Evolutionary conservation across 2,888 invertebrate genomes (phyloP), one percentile per base, ranked within the genome.

Genomic region (Drosophila nigricruria): DNA sequence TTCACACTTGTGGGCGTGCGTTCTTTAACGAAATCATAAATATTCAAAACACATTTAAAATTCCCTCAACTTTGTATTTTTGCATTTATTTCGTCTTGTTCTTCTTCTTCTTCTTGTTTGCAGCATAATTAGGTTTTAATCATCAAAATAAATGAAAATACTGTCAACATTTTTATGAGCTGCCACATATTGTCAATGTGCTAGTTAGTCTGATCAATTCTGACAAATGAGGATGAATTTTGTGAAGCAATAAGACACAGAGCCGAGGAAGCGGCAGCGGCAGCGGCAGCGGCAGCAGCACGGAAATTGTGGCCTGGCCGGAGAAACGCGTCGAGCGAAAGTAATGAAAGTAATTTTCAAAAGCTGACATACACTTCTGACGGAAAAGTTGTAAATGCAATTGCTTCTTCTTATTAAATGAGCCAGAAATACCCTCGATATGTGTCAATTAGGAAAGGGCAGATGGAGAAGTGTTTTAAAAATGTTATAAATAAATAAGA

Each of bases 1-100:
- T 83, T 81, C 65, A 78, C 78, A 78, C 66, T 76, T 73, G 60
- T 62, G 67, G 70, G 59, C 57, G 70, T 70, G 49, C 10, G 34
- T 25, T 45, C 58, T 20, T 57, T 70, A 77, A 79, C 70, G 67
- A 77, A 72, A 74, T 71, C 83, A 90, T 86, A 90, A 86, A 86
- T 86, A 86, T 86, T 88, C 86, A 90, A 86, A 90, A 81, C 90
- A 82, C 90, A 86, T 90, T 89, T 71, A 81, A 90, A 88, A 88
- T 86, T 86, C 76, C 40, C 54, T 75, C 69, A 66, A 70, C n/a
- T 49, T 45, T 1, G 68, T 54, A 32, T 38, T 65, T 18, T 9
- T 38, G 73, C 61, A 50, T 50, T 50, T 20, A 16, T 43, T 23
- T 43, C 43, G 20, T 43, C 42, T n/a, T 9, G 3, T 40, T 40